Base-by-base conservation (phyloP, 2,888 invertebrate genomes). In the Apamea sordens region DNA sequence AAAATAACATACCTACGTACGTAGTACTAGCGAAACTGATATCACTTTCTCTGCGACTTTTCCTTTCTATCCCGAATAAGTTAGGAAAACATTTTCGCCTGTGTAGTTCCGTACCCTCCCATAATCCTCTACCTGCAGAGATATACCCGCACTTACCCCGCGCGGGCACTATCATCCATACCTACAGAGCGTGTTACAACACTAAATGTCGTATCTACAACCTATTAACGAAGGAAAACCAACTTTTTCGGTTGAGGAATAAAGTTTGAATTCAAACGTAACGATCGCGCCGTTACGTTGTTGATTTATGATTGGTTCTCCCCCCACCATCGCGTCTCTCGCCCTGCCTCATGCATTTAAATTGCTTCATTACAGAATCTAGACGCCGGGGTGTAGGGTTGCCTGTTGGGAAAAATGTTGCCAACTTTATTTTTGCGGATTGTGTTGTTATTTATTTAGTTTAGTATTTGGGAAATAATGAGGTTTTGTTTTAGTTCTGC, bases 321-420 rank as follows among this genome's bases (percentile, higher is more conserved):
- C 94, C 96, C 97, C 96, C 96, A 94, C 96, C 96, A 95, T 92
- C 92, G 93, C 90, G 94, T 93, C 95, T 95, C 96, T 95, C 95
- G 96, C 96, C 97, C 97, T 97, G 96, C 96, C 96, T 97, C 97
- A 97, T 97, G 97, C 97, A 97, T 97, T 97, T 97, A 97, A 97
- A 97, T 97, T 97, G 97, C 97, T 97, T 97, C 97, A 97, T 97
- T 97, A 97, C 95, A 92, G 96, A 95, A 94, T 85, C 95, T 96
- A 96, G 96, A 96, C 96, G 94, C 92, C 93, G 93, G 91, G 90
- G 89, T 90, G 89, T 95, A 97, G 97, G 96, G 97, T 94, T 97
- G 97, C 91, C 96, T 92, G 90, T 89, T 89, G 93, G 94, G 94
- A 94, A 94, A 91, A 91, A 90, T 90, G 88, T 87, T 79, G 68